Evolutionary conservation across 2,113 vertebrate species (phyloP).

Genomic region (Psettodes erumei): DNA sequence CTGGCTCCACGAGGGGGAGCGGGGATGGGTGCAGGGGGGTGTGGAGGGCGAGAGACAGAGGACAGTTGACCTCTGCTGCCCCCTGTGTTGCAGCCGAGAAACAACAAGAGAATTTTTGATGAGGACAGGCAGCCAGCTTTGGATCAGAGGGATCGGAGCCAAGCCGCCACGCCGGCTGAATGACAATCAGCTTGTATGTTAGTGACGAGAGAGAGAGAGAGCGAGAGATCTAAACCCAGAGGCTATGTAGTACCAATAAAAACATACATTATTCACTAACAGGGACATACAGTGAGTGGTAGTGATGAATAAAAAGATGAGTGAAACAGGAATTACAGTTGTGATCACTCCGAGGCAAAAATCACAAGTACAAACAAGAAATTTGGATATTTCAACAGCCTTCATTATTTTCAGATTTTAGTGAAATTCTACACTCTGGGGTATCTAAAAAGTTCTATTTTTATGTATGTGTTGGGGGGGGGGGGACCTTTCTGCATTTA

Average conservation of each 20-base stretch:
- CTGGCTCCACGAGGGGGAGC: conserved; percentile 30
- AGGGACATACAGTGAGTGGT: conserved; percentile 46
- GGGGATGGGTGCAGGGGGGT: conserved; percentile 9
- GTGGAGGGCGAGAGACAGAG: conserved; percentile 29
- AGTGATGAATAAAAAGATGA: conserved; percentile 44
- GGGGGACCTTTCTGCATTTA: too few species aligned
- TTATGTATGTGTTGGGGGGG: too few species aligned
- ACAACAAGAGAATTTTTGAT: conserved; percentile 67
- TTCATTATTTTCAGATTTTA: not conserved
- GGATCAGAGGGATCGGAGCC: conserved; percentile 65
- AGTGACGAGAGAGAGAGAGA: conserved; percentile 50
- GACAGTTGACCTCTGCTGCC: conserved; percentile 80
- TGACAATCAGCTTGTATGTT: conserved; percentile 73
- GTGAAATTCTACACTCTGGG: conserved; percentile 6
- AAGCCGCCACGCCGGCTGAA: conserved; percentile 63
- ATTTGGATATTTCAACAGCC: conserved; percentile 13
- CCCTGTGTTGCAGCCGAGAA: conserved; percentile 73
- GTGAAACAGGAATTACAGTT: conserved; percentile 45
- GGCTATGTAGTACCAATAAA: conserved; percentile 71
- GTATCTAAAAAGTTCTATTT: conserved; percentile 29
- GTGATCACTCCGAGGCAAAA: conserved; percentile 41
- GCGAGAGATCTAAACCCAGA: conserved; percentile 54
- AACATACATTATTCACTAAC: conserved; percentile 71
- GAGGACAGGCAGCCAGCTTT: conserved; percentile 60
- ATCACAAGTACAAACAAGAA: conserved; percentile 25